Evolutionary conservation across 2,888 invertebrate genomes (phyloP), one percentile per base, ranked within the genome.

Genomic region (Zhuqinia jingwanae): DNA sequence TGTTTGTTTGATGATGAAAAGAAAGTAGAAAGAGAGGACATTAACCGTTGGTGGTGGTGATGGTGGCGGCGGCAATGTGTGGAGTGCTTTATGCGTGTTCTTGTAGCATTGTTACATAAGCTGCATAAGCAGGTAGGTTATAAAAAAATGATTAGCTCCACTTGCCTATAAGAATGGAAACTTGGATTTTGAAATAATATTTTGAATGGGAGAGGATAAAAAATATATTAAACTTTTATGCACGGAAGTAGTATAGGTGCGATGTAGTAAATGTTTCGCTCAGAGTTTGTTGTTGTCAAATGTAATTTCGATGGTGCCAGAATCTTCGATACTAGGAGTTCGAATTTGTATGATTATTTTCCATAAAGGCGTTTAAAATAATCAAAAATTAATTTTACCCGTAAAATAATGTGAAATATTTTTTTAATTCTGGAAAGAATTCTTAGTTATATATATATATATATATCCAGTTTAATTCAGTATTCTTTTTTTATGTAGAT

Each of bases 131-230:
- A 65, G 22, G 1, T 25, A 36, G 15, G 63, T 63, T 63, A 36
- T 82, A 47, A 13, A 63, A 73, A 73, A 73, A 75, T 82, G 82
- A 82, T 82, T 82, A 82, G 82, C 82, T 82, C 82, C 53, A 82
- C 75, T 82, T 82, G 63, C 75, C 22, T 47, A n/a, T 25, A 30
- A 20, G 27, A 75, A 22, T 36, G 3, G 36, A 36, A 36, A 36
- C n/a, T n/a, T n/a, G n/a, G n/a, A n/a, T n/a, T 36, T 36, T 36
- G 8, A 50, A 53, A 50, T 27, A 75, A 11, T 30, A 15, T 68
- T 20, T 27, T 60, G 53, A 53, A 50, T 5, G 58, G 17, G 53
- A 42, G 20, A 36, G 42, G 11, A 50, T 47, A 63, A 50, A n/a
- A n/a, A n/a, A n/a, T n/a, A n/a, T n/a, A n/a, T n/a, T n/a, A n/a